phyloP scores from a whole-genome alignment of 1,140 invertebrate species.

The Acromyrmex echinatior region DNA sequence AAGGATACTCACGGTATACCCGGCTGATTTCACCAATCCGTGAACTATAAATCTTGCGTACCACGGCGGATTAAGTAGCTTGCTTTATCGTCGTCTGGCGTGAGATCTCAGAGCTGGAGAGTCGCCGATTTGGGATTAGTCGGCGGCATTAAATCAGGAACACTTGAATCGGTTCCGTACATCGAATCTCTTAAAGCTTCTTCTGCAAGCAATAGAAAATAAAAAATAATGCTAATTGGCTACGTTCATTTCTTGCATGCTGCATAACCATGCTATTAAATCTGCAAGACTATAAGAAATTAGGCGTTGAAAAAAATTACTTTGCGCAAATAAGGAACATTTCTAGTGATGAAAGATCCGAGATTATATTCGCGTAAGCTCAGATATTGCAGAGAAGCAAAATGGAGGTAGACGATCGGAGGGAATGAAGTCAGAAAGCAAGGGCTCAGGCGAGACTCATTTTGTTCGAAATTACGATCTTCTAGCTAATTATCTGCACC shows the following conservation, averaged over 20 bases:
- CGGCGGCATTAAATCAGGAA: constrained; percentile 71
- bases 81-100: constrained; percentile 73
- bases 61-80: constrained; percentile 74
- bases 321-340: constrained; percentile 1
- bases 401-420: background rate
- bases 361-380: constrained; percentile 15
- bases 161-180: constrained; percentile 62
- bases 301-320: constrained; percentile 18
- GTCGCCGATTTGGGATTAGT: constrained; percentile 74
- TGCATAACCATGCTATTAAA: background rate
- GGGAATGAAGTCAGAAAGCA: background rate
- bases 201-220: constrained; percentile 50
- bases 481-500: constrained; percentile 64
- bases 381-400: background rate
- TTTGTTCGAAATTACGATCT: constrained; percentile 50
- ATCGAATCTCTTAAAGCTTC: constrained; percentile 49
- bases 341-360: background rate
- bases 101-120: constrained; percentile 69
- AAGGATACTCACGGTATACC: constrained; percentile 65
- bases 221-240: constrained; percentile 30
- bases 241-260: background rate
- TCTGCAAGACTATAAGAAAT: background rate
- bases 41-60: constrained; percentile 72
- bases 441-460: constrained; percentile 44
- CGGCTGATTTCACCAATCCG: constrained; percentile 72